Evolutionary conservation across 1,140 invertebrate genomes (phyloP), one percentile per base, ranked within the genome.

Genomic region (Pseudomyrmex dendroicus): DNA sequence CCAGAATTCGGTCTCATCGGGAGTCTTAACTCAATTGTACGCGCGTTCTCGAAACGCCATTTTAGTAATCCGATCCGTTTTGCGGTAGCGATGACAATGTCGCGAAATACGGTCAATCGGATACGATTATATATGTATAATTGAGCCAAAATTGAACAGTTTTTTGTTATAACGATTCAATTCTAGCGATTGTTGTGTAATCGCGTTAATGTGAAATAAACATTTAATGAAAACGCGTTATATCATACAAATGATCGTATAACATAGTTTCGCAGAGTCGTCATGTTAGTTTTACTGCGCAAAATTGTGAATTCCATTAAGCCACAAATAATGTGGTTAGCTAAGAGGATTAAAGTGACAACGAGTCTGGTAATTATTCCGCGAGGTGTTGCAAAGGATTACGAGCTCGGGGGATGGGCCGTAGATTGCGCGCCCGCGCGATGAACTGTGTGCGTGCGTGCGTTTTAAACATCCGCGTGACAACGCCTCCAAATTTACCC

Each of bases 321-420:
- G 12, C 17, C 25, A 25, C 13, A 44, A 20, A 13, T 35, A 50
- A 62, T 17, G 46, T 15, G 10, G 44, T n/a, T 12, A 8, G 48
- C 44, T 78, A 68, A 70, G 76, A 48, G 20, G 76, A 70, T 78
- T 70, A 78, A 78, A 70, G 20, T 54, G 76, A 59, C 44, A 54
- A 78, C 54, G 52, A 78, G 57, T 50, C 17, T 54, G 64, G 64
- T 68, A 78, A 78, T 78, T 78, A 78, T 35, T 70, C 44, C 44
- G 25, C 50, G 67, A 61, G 54, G 22, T 35, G 22, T 80, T 61
- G 48, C 25, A 54, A 73, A 63, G 70, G 67, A 82, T 82, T 73
- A 73, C 17, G 48, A 78, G 35, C 62, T 2, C 25, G 25, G 25
- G 25, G 25, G 22, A 0, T 0, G 25, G 0, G 25, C 52, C 46